Evolutionary conservation across 2,888 invertebrate genomes (phyloP).

Genomic region (Ethmia dodecea): DNA sequence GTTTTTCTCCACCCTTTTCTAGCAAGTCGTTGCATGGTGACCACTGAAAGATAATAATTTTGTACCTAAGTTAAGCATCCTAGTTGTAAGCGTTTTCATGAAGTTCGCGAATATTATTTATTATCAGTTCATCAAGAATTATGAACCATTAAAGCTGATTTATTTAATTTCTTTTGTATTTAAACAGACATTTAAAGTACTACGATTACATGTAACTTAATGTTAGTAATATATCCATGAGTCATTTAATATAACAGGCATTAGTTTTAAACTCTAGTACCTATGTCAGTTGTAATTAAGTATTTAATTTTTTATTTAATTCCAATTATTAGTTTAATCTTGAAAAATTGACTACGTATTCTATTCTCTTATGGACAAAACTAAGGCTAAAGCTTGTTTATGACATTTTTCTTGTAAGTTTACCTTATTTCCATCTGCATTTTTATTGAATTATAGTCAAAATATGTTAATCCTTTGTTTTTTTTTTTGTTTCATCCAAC

Average conservation of each 20-base stretch:
- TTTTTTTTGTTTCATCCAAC: constrained; percentile 42
- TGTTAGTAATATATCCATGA: constrained; percentile 71
- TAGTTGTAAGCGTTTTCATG: constrained; percentile 72
- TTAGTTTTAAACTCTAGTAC: constrained; percentile 69
- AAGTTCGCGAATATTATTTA: constrained; percentile 75
- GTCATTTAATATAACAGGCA: constrained; percentile 75
- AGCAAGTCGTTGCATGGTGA: constrained; percentile 63
- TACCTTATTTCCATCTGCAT: constrained; percentile 76
- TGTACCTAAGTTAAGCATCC: constrained; percentile 70
- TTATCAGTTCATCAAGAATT: constrained; percentile 75
- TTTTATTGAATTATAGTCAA: constrained; percentile 78
- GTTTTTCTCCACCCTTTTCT: constrained; percentile 53
- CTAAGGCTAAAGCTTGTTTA: constrained; percentile 69
- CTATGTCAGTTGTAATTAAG: constrained; percentile 74
- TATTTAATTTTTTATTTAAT: constrained; percentile 78
- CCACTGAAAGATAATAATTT: constrained; percentile 70
- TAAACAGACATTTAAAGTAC: constrained; percentile 66
- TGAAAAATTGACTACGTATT: constrained; percentile 65
- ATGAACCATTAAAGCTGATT: constrained; percentile 72
- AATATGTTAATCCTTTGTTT: constrained; percentile 65
- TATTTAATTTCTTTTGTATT: constrained; percentile 77
- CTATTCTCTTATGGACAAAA: constrained; percentile 64
- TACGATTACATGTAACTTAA: constrained; percentile 66
- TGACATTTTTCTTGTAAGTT: constrained; percentile 75
- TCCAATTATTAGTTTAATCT: constrained; percentile 61